These are phyloP conservation scores for Sclerurus mexicanus DNA, from an alignment of 2,113 vertebrate genomes.

Conservation along the genomic window DNA sequence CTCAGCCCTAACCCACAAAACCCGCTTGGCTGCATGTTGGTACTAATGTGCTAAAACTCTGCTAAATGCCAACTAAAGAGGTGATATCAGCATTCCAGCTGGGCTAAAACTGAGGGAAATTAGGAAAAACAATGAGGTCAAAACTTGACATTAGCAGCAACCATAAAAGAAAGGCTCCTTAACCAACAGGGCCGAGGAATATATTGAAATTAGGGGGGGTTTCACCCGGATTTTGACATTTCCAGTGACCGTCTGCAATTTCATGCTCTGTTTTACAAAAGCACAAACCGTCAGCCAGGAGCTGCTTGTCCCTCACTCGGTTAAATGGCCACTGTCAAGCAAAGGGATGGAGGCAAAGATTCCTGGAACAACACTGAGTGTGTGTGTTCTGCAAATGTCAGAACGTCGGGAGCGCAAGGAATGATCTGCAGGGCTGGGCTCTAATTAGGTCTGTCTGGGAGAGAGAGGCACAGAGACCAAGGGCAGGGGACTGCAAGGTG, in stretches of 20 bases:
- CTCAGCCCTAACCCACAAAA: neutral
- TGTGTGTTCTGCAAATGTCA: neutral
- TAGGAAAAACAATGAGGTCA: neutral
- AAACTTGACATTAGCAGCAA: neutral
- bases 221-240: neutral
- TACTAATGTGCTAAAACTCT: neutral
- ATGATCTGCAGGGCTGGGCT: neutral
- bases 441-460: neutral
- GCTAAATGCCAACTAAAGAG: neutral
- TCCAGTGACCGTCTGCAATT: neutral
- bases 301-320: neutral
- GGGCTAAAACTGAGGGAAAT: neutral
- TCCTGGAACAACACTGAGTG: neutral
- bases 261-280: neutral
- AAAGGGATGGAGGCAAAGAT: neutral
- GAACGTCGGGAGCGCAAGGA: neutral
- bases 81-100: neutral
- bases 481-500: neutral
- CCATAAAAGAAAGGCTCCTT: neutral
- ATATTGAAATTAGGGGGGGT: neutral
- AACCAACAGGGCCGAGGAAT: neutral
- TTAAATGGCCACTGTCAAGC: neutral
- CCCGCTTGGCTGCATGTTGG: neutral
- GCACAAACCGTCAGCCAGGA: neutral
- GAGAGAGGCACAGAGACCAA: neutral